phyloP scores from a whole-genome alignment of 1,140 invertebrate genomes.

The Metopolophium dirhodum region DNA sequence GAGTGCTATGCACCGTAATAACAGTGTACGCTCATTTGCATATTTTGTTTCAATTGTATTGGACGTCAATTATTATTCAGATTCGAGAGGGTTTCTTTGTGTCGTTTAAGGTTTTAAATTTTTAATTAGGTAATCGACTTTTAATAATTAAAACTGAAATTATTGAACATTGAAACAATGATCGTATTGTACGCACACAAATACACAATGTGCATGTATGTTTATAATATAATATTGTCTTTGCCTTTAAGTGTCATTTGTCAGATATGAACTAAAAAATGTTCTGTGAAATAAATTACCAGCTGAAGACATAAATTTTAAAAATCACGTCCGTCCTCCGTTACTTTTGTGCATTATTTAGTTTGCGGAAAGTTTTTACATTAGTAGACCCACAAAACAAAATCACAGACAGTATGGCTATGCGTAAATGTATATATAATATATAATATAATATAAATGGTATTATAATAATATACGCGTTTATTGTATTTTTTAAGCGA shows the following conservation, averaged over 20 bases:
- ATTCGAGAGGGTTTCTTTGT: neutral
- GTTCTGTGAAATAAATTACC: neutral
- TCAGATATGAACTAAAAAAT: neutral
- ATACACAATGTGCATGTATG: neutral
- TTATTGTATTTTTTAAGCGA: too few relatives aligned
- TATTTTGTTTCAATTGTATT: neutral
- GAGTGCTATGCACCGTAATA: neutral
- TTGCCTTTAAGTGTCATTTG: neutral
- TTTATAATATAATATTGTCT: neutral
- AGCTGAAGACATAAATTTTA: neutral
- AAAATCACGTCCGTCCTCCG: neutral
- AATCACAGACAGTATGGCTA: too few relatives aligned
- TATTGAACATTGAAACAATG: neutral
- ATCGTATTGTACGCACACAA: neutral
- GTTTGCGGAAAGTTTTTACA: neutral
- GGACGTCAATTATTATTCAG: neutral
- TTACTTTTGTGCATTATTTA: neutral
- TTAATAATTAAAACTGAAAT: neutral
- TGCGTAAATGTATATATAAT: too few relatives aligned
- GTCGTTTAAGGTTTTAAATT: neutral
- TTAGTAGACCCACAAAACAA: neutral
- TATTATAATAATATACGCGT: too few relatives aligned
- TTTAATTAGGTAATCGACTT: neutral
- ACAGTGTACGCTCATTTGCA: neutral
- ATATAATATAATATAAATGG: too few relatives aligned